Percentiles rank a stretch among this genome's conserved stretches.
Evolutionary conservation across 2,113 vertebrate genomes (phyloP).

Genomic region (Hyperopisus bebe): DNA sequence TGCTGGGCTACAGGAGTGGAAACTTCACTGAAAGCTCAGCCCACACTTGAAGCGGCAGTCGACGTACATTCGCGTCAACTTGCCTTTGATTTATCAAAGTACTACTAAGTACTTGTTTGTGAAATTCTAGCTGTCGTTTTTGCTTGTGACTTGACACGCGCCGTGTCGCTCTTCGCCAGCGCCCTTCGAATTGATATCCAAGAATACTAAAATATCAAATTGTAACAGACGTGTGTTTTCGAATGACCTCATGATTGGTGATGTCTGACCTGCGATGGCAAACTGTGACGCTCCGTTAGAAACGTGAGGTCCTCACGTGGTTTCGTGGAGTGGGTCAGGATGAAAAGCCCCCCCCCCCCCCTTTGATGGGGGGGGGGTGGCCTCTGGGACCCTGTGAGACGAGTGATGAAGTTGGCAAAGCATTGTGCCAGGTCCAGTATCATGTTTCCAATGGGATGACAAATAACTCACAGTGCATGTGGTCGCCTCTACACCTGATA

Average conservation of each 20-base stretch:
- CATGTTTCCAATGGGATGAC: background rate
- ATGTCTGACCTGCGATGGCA: background rate
- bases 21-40: background rate
- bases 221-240: too few relatives aligned
- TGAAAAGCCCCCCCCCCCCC: too few relatives aligned
- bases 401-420: background rate
- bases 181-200: background rate
- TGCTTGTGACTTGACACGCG: background rate
- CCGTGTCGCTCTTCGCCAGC: background rate
- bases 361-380: too few relatives aligned
- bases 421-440: background rate
- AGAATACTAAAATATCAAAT: background rate
- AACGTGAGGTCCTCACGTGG: background rate
- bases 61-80: background rate
- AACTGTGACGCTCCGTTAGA: background rate
- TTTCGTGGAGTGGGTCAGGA: background rate
- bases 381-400: background rate
- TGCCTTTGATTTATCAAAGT: background rate
- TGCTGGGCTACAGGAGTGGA: background rate
- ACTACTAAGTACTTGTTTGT: conserved; percentile 14
- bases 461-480: background rate
- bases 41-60: background rate
- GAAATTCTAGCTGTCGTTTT: background rate
- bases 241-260: too few relatives aligned
- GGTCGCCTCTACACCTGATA: background rate